A percentile compares a stretch with the other conserved stretches of the same genome.
phyloP scores from a whole-genome alignment of 2,797 vertebrate genomes.

The Apogon talboti region DNA sequence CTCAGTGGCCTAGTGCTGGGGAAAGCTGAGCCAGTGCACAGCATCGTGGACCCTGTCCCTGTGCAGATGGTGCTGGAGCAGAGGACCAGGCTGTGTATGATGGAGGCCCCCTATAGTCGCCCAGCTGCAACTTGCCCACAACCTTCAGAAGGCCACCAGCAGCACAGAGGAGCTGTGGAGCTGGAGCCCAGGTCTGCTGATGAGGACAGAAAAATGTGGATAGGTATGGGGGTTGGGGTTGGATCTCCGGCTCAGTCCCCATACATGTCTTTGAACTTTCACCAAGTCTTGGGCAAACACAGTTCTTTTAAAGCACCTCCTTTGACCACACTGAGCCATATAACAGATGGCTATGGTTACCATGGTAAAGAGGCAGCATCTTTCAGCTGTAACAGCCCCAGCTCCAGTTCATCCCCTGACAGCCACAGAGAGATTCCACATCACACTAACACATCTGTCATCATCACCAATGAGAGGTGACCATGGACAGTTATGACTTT shows the following conservation, averaged over 20 bases:
- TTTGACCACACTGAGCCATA: conserved; percentile 76
- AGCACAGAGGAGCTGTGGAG: conserved; percentile 43
- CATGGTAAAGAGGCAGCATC: conserved; percentile 75
- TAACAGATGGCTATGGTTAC: conserved; percentile 74
- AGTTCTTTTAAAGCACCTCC: conserved; percentile 77
- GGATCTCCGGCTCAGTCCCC: conserved; percentile 80
- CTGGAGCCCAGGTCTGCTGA: conserved; percentile 64
- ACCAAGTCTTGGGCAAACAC: conserved; percentile 88
- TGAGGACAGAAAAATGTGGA: conserved; percentile 68
- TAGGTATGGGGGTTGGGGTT: conserved; percentile 60
- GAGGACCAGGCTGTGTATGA: conserved; percentile 81
- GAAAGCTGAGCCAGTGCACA: conserved; percentile 80
- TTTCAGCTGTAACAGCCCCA: conserved; percentile 80
- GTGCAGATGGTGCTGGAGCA: conserved; percentile 85
- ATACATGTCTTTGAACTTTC: conserved; percentile 89
- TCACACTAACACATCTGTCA: conserved; percentile 92
- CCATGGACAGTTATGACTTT: conserved; percentile 28
- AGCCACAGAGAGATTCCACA: conserved; percentile 85
- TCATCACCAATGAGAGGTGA: conserved; percentile 94
- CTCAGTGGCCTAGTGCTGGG: conserved; percentile 73
- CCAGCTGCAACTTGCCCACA: conserved; percentile 51
- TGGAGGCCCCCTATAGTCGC: conserved; percentile 78
- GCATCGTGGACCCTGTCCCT: conserved; percentile 80
- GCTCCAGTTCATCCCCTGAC: conserved; percentile 82
- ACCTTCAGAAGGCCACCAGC: conserved; percentile 53